Base-by-base conservation (phyloP, 2,113 vertebrate species). In the Toxotes jaculatrix region DNA sequence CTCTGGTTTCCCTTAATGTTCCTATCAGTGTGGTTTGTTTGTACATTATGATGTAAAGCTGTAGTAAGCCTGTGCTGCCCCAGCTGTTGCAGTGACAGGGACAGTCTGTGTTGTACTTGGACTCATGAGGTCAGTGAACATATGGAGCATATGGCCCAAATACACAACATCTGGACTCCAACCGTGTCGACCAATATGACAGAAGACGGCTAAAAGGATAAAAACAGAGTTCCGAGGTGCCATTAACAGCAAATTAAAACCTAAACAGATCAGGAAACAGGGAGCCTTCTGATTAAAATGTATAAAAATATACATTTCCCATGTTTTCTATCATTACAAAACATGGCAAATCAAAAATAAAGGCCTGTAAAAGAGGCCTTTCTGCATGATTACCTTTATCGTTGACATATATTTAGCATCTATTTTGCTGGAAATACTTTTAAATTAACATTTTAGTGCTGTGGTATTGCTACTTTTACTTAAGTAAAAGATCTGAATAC, bases 161-260 rank as follows among this genome's bases (percentile, higher is more conserved):
- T 63, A 74, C 49, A 51, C 43, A 9, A 84, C 84, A 90, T 88
- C 84, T 92, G 84, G 76, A 70, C 69, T 62, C 67, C 34, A 79
- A 84, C 10, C n/a, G 31, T 4, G 43, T 65, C 38, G 5, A 56
- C 34, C 62, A 57, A 64, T 80, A 68, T 87, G 57, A 82, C 64
- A 72, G 17, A 47, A 45, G 43, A 67, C 3, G 1, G 59, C 5
- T 69, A 5, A 59, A 69, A 76, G 57, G 17, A 11, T 45, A n/a
- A 38, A 38, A 9, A 62, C 34, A n/a, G 34, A n/a, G 60, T 62
- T 47, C 17, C 17, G 45, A 47, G 14, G 4, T 47, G 4, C 3
- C 14, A 47, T 47, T 47, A 47, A 62, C 32, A n/a, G 17, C 14
- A 61, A 61, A 61, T 61, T 38, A 4, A 38, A 61, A 34, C 34